Conservation (phyloP, 2,797 vertebrate species). For the Amblyraja radiata region DNA sequence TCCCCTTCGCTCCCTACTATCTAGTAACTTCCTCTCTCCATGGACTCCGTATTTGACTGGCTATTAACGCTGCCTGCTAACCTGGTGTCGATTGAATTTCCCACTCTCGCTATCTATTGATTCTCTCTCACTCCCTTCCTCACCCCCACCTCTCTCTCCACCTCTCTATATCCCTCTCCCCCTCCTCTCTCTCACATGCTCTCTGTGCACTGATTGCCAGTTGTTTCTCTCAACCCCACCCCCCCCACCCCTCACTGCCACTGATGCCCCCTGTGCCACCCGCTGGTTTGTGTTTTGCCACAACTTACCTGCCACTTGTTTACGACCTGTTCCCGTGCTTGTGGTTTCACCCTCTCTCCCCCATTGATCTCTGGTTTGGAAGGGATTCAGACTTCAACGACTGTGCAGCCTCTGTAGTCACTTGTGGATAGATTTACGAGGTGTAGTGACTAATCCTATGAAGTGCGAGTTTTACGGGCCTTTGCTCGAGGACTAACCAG, state of each 20-base stretch:
- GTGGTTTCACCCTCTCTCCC: background rate
- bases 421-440: conserved; percentile 20
- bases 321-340: background rate
- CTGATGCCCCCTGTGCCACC: too few species aligned
- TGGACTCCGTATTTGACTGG: too few species aligned
- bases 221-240: background rate
- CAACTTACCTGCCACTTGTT: background rate
- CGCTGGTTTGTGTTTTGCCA: background rate
- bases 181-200: background rate
- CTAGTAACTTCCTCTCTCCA: too few species aligned
- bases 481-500: background rate
- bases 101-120: too few species aligned
- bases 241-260: background rate
- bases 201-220: background rate
- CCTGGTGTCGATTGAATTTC: too few species aligned
- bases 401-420: background rate
- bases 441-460: conserved; percentile 4
- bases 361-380: conserved; percentile 14
- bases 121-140: background rate
- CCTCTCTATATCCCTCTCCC: background rate
- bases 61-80: too few species aligned
- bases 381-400: background rate
- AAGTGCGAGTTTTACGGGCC: background rate
- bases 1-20: too few species aligned
- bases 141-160: background rate